A percentile compares a stretch with the other conserved stretches of the same genome.
phyloP scores from a whole-genome alignment of 2,888 invertebrate species.

The Crocallis elinguaria region DNA sequence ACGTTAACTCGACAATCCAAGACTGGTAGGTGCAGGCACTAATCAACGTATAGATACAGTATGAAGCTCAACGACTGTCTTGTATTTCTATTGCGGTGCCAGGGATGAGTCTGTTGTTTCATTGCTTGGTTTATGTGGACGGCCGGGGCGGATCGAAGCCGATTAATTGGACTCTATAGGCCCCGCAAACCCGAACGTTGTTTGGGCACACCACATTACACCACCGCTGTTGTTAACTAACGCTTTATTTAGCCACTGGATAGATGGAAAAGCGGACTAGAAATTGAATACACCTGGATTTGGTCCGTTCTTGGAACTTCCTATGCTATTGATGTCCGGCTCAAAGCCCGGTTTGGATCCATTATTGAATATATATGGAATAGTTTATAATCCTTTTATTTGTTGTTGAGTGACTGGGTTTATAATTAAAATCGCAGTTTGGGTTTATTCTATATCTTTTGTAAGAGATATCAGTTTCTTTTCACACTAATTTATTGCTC shows the following conservation, averaged over 20 bases:
- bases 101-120: constrained; percentile 50
- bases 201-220: constrained; percentile 52
- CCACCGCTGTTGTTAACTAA: constrained; percentile 45
- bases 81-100: constrained; percentile 34
- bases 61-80: constrained; percentile 26
- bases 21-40: too few relatives aligned
- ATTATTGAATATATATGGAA: too few relatives aligned
- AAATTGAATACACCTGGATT: constrained; percentile 32
- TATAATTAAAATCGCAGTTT: too few relatives aligned
- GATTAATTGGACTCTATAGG: constrained; percentile 67
- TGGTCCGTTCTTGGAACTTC: constrained; percentile 8
- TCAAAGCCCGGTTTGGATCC: neutral
- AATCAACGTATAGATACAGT: neutral
- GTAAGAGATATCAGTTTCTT: too few relatives aligned
- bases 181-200: constrained; percentile 56
- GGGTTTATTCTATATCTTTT: too few relatives aligned
- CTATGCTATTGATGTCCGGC: constrained; percentile 7
- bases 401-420: too few relatives aligned
- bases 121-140: constrained; percentile 53
- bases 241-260: constrained; percentile 45
- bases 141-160: constrained; percentile 50
- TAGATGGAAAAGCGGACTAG: constrained; percentile 23
- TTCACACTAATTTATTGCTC: too few relatives aligned
- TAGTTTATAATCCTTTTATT: too few relatives aligned
- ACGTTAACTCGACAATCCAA: neutral